Conservation (phyloP, 2,888 invertebrate genomes). For the Thera obeliscata region DNA sequence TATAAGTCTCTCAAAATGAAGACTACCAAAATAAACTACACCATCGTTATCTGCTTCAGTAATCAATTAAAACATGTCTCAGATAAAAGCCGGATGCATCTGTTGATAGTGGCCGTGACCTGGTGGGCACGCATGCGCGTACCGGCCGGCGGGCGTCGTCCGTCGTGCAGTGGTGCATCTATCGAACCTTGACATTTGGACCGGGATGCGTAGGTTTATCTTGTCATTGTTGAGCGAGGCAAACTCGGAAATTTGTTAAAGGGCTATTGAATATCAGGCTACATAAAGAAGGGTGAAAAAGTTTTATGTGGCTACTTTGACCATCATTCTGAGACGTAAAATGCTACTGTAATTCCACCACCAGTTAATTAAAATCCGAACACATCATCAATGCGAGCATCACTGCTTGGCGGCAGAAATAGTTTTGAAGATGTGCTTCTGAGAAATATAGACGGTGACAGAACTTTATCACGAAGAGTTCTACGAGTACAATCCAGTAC, state of each 20-base stretch:
- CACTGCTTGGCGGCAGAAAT: no score
- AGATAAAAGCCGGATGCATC: slow-evolving; percentile 41
- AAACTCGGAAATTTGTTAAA: slow-evolving; percentile 1
- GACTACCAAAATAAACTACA: slow-evolving; percentile 4
- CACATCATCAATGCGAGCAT: no score
- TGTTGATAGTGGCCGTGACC: slow-evolving; percentile 45
- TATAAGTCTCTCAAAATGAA: background rate
- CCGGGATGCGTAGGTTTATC: slow-evolving; percentile 29
- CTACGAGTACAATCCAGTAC: no score
- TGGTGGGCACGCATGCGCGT: slow-evolving; percentile 42
- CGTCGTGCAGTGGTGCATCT: slow-evolving; percentile 31
- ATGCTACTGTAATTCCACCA: no score
- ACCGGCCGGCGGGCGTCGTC: slow-evolving; percentile 19
- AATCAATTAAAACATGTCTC: slow-evolving; percentile 28
- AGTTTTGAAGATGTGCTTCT: no score
- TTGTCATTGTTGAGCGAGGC: slow-evolving; percentile 8
- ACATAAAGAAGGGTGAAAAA: background rate
- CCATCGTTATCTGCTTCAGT: slow-evolving; percentile 1
- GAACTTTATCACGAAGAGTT: no score
- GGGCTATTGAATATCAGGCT: slow-evolving; percentile 3
- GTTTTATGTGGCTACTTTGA: no score
- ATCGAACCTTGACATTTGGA: slow-evolving; percentile 41
- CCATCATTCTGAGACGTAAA: no score
- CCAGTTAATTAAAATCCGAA: no score
- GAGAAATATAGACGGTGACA: no score